Conservation (phyloP, 2,113 vertebrate genomes). For the Echinops telfairi region DNA sequence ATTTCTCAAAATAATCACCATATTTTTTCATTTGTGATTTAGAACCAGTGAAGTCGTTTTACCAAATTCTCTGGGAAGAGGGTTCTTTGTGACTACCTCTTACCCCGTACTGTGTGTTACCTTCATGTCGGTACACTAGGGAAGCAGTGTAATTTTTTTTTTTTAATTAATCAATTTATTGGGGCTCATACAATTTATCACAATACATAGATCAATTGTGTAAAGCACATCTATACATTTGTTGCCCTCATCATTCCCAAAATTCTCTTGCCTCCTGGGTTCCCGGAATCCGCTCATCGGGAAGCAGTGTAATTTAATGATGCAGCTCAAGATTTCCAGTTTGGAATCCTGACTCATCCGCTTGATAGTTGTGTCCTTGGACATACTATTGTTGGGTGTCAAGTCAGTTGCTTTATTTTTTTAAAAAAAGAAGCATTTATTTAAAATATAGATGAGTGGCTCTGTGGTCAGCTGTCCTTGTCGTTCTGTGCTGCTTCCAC, state of each 20-base stretch:
- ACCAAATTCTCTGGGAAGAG: not conserved
- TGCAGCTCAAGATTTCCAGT: not conserved
- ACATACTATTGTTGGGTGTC: not conserved
- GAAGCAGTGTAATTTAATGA: slow-evolving; percentile 7
- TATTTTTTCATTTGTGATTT: slow-evolving; percentile 39
- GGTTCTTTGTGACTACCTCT: slow-evolving; percentile 1
- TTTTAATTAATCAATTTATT: no score
- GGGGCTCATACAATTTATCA: no score
- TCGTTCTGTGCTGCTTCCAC: no score
- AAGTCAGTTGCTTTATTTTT: no score
- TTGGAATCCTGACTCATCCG: not conserved
- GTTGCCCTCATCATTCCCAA: no score
- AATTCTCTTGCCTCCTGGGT: no score
- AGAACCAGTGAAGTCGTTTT: not conserved
- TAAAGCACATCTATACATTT: no score
- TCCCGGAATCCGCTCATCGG: no score
- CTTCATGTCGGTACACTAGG: not conserved
- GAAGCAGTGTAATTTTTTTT: slow-evolving; percentile 1
- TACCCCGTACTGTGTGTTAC: not conserved
- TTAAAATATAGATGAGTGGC: no score
- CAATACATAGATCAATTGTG: no score
- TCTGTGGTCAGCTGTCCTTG: no score
- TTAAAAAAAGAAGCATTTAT: no score
- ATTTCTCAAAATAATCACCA: slow-evolving; percentile 41
- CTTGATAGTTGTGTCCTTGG: not conserved